phyloP scores from a whole-genome alignment of 1,140 invertebrate genomes.

The Hormaphis cornu region DNA sequence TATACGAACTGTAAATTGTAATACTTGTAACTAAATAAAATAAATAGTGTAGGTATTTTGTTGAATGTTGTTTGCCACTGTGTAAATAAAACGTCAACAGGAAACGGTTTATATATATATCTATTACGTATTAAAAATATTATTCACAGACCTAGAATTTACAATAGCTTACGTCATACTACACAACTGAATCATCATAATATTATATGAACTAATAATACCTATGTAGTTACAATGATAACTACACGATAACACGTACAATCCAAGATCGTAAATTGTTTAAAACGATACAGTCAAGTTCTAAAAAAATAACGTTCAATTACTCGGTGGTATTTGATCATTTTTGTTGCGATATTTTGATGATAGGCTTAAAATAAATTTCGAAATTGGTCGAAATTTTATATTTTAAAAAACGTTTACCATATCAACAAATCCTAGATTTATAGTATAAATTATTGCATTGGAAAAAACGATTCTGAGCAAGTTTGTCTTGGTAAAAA shows the following conservation, averaged over 20 bases:
- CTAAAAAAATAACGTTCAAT: neutral
- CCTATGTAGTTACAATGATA: neutral
- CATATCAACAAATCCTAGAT: no score
- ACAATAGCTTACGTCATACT: neutral
- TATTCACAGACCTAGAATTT: neutral
- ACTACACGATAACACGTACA: neutral
- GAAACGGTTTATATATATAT: neutral
- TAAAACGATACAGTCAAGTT: neutral
- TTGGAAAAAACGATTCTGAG: no score
- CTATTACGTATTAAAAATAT: neutral
- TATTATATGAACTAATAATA: no score
- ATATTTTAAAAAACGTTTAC: no score
- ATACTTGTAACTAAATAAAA: no score
- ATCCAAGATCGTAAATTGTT: neutral
- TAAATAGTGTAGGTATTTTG: no score
- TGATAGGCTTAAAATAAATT: no score
- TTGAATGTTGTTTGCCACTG: neutral
- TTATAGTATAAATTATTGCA: no score
- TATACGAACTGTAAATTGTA: neutral
- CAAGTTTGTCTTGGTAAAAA: no score
- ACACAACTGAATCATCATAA: neutral
- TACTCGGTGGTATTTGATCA: neutral
- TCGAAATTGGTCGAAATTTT: no score
- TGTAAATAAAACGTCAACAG: neutral
- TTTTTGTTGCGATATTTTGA: no score